These are phyloP conservation scores for Cyclopterus lumpus DNA, from an alignment of 2,797 vertebrate species.

Conservation along the genomic window DNA sequence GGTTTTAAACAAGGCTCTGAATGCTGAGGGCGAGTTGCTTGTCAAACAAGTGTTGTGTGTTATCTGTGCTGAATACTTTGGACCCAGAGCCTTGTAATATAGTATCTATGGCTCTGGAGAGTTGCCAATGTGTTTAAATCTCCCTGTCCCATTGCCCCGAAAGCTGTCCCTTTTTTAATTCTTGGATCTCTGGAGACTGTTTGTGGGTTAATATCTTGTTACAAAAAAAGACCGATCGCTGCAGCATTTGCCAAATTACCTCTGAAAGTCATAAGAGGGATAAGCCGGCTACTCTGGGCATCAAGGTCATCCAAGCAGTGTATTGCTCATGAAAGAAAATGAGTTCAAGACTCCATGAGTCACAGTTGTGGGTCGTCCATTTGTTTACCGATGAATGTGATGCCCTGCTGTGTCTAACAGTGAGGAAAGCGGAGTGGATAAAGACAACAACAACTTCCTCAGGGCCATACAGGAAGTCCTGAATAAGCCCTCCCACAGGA, in stretches of 20 bases:
- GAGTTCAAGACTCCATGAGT: slow-evolving; percentile 1
- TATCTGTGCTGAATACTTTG: neutral
- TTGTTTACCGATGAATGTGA: slow-evolving; percentile 60
- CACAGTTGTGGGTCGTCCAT: slow-evolving; percentile 4
- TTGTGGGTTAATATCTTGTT: slow-evolving; percentile 39
- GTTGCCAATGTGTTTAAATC: slow-evolving; percentile 68
- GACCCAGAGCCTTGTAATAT: neutral
- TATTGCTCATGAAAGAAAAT: neutral
- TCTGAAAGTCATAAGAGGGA: slow-evolving; percentile 37
- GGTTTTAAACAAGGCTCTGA: neutral
- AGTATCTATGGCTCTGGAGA: slow-evolving; percentile 59
- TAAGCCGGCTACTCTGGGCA: neutral
- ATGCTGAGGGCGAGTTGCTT: neutral
- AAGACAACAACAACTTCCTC: slow-evolving; percentile 53
- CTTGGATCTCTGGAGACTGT: slow-evolving; percentile 25
- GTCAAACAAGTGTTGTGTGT: neutral
- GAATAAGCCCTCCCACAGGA: slow-evolving; percentile 59
- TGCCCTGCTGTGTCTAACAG: slow-evolving; percentile 50
- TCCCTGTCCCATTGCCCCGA: slow-evolving; percentile 36
- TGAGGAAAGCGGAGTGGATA: slow-evolving; percentile 43
- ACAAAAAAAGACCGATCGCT: slow-evolving; percentile 42
- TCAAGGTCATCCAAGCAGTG: neutral
- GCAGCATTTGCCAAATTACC: slow-evolving; percentile 53
- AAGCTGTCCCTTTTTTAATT: neutral
- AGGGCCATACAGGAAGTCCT: slow-evolving; percentile 57